phyloP scores from a whole-genome alignment of 2,113 vertebrate species.

The Melanerpes aurifrons region DNA sequence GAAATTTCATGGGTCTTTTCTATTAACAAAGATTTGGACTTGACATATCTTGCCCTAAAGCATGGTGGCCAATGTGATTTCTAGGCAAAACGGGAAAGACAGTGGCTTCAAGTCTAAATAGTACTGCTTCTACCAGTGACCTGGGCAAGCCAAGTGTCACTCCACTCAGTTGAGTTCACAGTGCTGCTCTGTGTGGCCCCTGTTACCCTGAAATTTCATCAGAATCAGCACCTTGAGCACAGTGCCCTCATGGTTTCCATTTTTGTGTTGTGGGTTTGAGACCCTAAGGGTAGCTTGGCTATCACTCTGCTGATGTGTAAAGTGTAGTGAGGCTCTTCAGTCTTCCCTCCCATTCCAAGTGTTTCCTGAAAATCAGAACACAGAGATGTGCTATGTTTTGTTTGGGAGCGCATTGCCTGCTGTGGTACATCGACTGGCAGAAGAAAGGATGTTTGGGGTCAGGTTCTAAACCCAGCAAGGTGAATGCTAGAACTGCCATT shows the following conservation, averaged over 20 bases:
- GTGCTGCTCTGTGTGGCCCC: neutral
- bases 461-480: neutral
- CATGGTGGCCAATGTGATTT: accelerated
- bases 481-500: neutral
- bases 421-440: neutral
- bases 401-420: neutral
- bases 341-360: neutral
- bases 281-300: neutral
- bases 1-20: neutral
- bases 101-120: neutral
- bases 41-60: neutral
- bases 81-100: neutral
- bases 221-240: neutral
- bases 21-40: neutral
- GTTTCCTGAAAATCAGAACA: neutral
- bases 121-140: neutral
- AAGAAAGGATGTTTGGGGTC: neutral
- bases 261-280: neutral
- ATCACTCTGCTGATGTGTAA: neutral
- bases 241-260: neutral
- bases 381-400: neutral
- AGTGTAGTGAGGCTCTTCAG: neutral
- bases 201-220: neutral
- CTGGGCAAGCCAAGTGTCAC: neutral
- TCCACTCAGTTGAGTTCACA: accelerated